Evolutionary conservation across 2,888 invertebrate genomes (phyloP).

Genomic region (Andrena marginata): DNA sequence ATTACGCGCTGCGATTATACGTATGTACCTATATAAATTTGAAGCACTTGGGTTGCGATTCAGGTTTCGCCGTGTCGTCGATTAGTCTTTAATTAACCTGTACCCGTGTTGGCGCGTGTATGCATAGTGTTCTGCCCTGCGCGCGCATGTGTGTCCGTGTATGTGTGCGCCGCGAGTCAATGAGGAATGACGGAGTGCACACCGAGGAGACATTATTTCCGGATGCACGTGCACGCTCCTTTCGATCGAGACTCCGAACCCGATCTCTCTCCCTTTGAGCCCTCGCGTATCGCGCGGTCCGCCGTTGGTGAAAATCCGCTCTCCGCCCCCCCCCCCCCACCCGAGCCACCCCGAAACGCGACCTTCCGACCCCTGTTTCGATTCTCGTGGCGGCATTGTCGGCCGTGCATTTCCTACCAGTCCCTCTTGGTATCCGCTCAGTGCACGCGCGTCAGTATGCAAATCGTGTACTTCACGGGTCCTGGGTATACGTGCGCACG

Average conservation of each 20-base stretch:
- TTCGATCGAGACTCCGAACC: conserved; percentile 18
- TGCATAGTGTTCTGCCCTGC: not conserved
- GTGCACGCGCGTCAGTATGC: conserved; percentile 9
- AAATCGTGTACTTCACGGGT: not conserved
- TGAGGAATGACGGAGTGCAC: conserved; percentile 35
- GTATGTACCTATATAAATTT: conserved; percentile 66
- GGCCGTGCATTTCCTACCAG: conserved; percentile 8
- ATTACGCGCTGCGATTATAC: conserved; percentile 48
- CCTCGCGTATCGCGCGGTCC: not conserved
- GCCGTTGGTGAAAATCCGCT: conserved; percentile 5
- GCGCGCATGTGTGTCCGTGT: not conserved
- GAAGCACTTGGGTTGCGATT: conserved; percentile 72
- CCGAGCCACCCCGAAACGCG: not conserved
- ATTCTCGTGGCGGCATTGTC: conserved; percentile 24
- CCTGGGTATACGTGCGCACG: not conserved
- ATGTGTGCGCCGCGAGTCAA: not conserved
- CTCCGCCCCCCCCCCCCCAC: not conserved
- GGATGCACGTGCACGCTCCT: conserved; percentile 51
- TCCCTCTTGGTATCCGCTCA: not conserved
- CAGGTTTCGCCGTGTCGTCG: conserved; percentile 65
- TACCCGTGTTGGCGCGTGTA: conserved; percentile 36
- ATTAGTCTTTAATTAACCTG: conserved; percentile 71
- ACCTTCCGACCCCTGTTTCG: conserved; percentile 40
- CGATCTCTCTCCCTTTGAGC: not conserved
- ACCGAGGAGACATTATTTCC: conserved; percentile 49